Conservation (phyloP, 2,888 invertebrate species). For the Eulithis testata region DNA sequence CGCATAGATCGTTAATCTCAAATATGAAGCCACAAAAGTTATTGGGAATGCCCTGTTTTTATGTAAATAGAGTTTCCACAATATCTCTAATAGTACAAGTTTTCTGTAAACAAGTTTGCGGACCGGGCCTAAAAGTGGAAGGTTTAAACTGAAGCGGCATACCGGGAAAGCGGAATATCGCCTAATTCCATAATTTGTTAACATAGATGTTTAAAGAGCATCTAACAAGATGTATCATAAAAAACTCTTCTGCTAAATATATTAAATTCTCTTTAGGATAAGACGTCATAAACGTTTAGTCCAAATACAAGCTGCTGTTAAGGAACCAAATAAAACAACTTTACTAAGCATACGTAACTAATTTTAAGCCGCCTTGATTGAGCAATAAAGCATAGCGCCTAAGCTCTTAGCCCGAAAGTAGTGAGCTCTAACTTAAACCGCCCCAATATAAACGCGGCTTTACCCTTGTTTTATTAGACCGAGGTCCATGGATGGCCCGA, state of each 20-base stretch:
- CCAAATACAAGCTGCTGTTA: constrained; percentile 14
- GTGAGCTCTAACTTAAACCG: constrained; percentile 56
- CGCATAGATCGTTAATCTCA: neutral
- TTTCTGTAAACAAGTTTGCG: too few relatives aligned
- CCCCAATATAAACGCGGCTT: constrained; percentile 61
- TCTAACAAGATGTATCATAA: neutral
- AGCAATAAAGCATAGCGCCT: constrained; percentile 42
- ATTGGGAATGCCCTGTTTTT: too few relatives aligned
- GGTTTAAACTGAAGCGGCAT: too few relatives aligned
- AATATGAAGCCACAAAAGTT: too few relatives aligned
- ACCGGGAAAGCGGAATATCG: too few relatives aligned
- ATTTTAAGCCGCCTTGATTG: constrained; percentile 38
- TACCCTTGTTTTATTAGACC: constrained; percentile 61
- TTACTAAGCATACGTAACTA: constrained; percentile 30
- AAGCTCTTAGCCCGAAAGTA: constrained; percentile 52
- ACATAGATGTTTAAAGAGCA: too few relatives aligned
- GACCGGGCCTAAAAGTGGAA: too few relatives aligned
- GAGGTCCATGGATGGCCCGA: constrained; percentile 58
- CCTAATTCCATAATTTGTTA: too few relatives aligned
- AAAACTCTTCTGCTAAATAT: neutral
- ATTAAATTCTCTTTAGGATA: constrained; percentile 8
- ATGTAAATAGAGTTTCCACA: too few relatives aligned
- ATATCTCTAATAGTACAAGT: too few relatives aligned
- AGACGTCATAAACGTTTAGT: constrained; percentile 9
- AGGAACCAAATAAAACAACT: constrained; percentile 27